Base-by-base conservation (phyloP, 2,797 vertebrate species). In the Tenualosa thibaudeaui region DNA sequence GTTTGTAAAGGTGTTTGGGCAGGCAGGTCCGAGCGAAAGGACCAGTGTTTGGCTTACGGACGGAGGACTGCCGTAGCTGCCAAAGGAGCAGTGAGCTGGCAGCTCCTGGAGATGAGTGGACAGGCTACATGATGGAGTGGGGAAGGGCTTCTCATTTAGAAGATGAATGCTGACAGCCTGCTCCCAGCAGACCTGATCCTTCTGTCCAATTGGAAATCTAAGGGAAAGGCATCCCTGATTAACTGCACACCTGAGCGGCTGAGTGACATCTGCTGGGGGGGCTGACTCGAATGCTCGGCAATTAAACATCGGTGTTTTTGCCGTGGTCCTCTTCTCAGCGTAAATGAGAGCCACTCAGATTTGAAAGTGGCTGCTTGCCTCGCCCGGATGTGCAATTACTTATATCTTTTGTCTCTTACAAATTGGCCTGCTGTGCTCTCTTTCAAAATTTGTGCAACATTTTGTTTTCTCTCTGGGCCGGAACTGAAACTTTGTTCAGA, bases 331-430 rank as follows among this genome's bases (percentile, higher is more conserved):
- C 87, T 81, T 85, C 75, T 71, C 82, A 86, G 86, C 46, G 43
- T 84, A 89, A 89, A 91, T 89, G 86, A 46, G 82, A 85, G 82
- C 91, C 92, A 91, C 94, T 94, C 93, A 93, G 90, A 92, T 92
- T 91, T 92, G 40, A 40, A 46, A 46, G 17, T 78, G 71, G 37
- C 37, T 78, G 13, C 19, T 78, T 78, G 71, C 40, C 71, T 78
- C 40, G 71, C 37, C 37, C 71, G 71, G 37, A 78, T 78, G 37
- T 78, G 71, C 71, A 78, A 78, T 78, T 78, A 78, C 71, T 78
- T 78, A 46, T 46, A 78, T 78, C 71, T 78, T 78, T 78, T 78
- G 71, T 78, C 15, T 78, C 37, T 43, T 78, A 46, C 71, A 78
- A 78, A 78, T 78, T 78, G 71, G 71, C 71, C 71, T 19, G 71